Evolutionary conservation across 1,140 invertebrate genomes (phyloP).

Genomic region (Meloidogyne floridensis): DNA sequence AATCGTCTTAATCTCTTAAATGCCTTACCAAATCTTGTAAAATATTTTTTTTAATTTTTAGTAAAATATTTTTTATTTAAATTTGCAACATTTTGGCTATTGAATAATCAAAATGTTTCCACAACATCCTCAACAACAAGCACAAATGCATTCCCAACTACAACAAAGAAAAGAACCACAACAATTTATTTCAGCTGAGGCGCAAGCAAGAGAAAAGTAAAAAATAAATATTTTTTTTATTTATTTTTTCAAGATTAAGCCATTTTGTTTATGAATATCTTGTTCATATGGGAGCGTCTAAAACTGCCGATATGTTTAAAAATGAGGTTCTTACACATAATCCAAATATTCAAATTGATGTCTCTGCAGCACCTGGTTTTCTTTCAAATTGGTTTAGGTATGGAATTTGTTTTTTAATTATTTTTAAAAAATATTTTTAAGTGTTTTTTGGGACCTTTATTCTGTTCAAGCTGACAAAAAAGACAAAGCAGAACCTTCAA

Average conservation of each 20-base stretch:
- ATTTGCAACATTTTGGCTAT: not conserved
- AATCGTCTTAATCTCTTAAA: no score
- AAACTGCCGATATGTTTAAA: conserved; percentile 93
- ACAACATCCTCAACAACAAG: conserved; percentile 25
- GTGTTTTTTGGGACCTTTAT: conserved; percentile 61
- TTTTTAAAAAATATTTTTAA: conserved; percentile 36
- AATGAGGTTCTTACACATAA: conserved; percentile 37
- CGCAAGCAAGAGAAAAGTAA: conserved; percentile 89
- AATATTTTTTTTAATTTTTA: not conserved
- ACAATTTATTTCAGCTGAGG: conserved; percentile 72
- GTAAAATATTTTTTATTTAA: not conserved
- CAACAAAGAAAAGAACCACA: conserved; percentile 3
- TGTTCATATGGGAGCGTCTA: conserved; percentile 94
- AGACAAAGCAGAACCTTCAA: conserved; percentile 45
- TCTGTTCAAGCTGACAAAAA: conserved; percentile 52
- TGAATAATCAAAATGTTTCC: conserved; percentile 33
- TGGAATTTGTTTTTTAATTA: conserved; percentile 13
- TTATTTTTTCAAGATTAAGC: conserved; percentile 71
- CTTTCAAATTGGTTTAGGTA: conserved; percentile 98
- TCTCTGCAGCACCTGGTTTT: conserved; percentile 92
- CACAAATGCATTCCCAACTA: conserved; percentile 21
- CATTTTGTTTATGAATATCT: conserved; percentile 99
- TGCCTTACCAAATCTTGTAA: no score
- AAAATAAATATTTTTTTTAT: not conserved
- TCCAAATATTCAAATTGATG: conserved; percentile 70